phyloP scores from a whole-genome alignment of 2,888 invertebrate species.

The Drosophila mimetica region DNA sequence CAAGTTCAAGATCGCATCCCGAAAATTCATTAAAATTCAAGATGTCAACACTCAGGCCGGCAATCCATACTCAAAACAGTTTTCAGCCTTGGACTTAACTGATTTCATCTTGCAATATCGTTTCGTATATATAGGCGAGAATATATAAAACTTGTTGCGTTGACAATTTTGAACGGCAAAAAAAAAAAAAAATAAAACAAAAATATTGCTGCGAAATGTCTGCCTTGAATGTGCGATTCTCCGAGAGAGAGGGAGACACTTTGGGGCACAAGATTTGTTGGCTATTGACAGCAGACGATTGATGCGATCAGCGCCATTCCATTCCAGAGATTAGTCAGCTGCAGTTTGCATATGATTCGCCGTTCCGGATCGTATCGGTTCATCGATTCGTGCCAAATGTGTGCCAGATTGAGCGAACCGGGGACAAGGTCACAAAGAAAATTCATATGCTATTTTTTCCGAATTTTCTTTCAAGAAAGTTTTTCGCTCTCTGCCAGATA shows the following conservation, averaged over 20 bases:
- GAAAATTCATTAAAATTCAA: slow-evolving; percentile 67
- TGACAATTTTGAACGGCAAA: slow-evolving; percentile 42
- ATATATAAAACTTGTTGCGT: slow-evolving; percentile 49
- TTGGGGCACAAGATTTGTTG: slow-evolving; percentile 11
- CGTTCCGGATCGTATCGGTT: slow-evolving; percentile 40
- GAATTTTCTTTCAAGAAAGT: slow-evolving; percentile 32
- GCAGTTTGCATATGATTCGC: slow-evolving; percentile 66
- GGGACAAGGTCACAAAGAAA: slow-evolving; percentile 18
- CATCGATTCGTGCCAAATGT: slow-evolving; percentile 70
- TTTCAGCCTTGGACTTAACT: slow-evolving; percentile 61
- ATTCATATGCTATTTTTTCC: slow-evolving; percentile 26
- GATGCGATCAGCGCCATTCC: slow-evolving; percentile 61
- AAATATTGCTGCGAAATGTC: slow-evolving; percentile 36
- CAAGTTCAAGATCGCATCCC: slow-evolving; percentile 47
- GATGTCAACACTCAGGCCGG: slow-evolving; percentile 62
- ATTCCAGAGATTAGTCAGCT: slow-evolving; percentile 52
- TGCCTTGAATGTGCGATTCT: slow-evolving; percentile 39
- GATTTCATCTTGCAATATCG: slow-evolving; percentile 71
- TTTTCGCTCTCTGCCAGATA: slow-evolving; percentile 6
- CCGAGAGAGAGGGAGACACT: not conserved
- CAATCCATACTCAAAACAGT: slow-evolving; percentile 62
- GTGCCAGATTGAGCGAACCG: slow-evolving; percentile 59
- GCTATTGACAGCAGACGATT: slow-evolving; percentile 54
- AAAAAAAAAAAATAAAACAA: slow-evolving; percentile 1
- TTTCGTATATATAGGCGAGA: slow-evolving; percentile 21